Evolutionary conservation across 2,113 vertebrate genomes (phyloP), one percentile per base, ranked within the genome.

Genomic region (Tiliqua scincoides): DNA sequence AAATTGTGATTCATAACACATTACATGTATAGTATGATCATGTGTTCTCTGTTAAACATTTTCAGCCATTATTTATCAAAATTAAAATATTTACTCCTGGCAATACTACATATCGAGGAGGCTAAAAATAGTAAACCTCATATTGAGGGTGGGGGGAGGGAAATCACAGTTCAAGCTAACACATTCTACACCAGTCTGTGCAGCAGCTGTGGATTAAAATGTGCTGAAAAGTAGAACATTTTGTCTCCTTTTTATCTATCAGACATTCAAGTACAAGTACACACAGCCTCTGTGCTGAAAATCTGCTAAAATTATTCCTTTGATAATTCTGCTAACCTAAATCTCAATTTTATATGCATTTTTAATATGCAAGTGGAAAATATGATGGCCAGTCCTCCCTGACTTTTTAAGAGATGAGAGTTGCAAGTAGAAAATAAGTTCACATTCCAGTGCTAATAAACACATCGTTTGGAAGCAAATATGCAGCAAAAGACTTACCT

Each of bases 191-290:
- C 94, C 95, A 96, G 96, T 96, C 96, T 97, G 96, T 90, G 93
- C 95, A 96, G 95, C 96, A 97, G 96, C 96, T 97, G 96, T 96
- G 96, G 95, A 92, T 93, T 96, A 95, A 96, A 97, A 97, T 96
- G 96, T 97, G 96, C 96, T 96, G 96, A 97, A 96, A 96, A 96
- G 96, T 94, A 96, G 96, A 97, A 97, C 96, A 96, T 96, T 97
- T 96, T 95, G 96, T 97, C 95, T 97, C 93, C n/a, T 93, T 92
- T 96, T 95, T 95, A 95, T 93, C 94, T 95, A 95, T 96, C 95
- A 95, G 96, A 96, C 94, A 96, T 92, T 95, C 92, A 93, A 93
- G 93, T 96, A 91, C 89, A 96, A 94, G 95, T 92, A 94, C 87
- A 96, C 85, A 94, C 57, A 86, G 85, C 90, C 91, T 92, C 93